Percentiles rank a stretch among this genome's conserved stretches.
phyloP scores from a whole-genome alignment of 2,888 invertebrate genomes.

The Pristionchus maxplancki region DNA sequence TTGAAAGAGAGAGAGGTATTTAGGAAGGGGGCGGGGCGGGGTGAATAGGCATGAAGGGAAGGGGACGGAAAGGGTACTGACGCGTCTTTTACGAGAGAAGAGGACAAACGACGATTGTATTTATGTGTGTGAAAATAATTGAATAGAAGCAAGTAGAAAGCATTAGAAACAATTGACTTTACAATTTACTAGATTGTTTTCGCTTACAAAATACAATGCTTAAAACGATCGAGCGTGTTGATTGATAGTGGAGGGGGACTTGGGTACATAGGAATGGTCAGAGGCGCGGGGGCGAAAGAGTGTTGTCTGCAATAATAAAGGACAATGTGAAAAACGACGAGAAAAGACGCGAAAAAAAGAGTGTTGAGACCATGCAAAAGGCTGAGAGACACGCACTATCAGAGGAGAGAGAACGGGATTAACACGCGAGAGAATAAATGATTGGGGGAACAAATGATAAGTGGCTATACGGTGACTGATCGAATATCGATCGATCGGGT shows the following conservation, averaged over 20 bases:
- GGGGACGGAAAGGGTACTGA: constrained; percentile 25
- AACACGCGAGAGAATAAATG: constrained; percentile 2
- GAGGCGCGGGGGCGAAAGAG: neutral
- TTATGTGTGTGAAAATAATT: neutral
- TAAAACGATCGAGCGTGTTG: constrained; percentile 14
- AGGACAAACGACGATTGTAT: neutral
- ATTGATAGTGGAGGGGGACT: neutral
- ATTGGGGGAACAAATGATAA: neutral
- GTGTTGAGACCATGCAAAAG: constrained; percentile 46
- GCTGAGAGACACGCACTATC: constrained; percentile 46
- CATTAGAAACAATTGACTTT: neutral
- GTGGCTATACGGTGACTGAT: too few species aligned
- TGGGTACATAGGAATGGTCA: constrained; percentile 34
- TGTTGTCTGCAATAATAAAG: neutral
- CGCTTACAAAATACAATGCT: neutral
- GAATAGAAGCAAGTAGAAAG: constrained; percentile 31
- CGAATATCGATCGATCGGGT: too few species aligned
- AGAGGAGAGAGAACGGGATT: constrained; percentile 15
- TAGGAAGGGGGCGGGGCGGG: constrained; percentile 1
- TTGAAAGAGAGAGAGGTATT: constrained; percentile 42
- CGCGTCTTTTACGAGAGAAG: constrained; percentile 37
- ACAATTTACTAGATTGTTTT: neutral
- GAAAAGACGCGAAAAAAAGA: constrained; percentile 15
- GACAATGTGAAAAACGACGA: constrained; percentile 1
- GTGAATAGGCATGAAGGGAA: constrained; percentile 4